Base-by-base conservation (phyloP, 2,797 vertebrate species). In the Myotis findleyi region DNA sequence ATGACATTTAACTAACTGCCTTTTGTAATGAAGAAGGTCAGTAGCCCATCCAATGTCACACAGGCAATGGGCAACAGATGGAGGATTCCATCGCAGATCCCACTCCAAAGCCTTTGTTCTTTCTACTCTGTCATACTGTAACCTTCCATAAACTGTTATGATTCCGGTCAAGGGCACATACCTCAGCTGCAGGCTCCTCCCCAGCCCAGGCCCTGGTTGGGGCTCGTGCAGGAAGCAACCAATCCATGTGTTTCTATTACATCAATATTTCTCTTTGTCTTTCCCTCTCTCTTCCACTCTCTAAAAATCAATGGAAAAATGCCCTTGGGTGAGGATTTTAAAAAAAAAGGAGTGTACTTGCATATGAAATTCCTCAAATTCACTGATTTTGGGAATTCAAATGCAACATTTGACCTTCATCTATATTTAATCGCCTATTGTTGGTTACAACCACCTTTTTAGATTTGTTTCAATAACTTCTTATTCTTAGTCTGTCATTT, bases 381-480 rank as follows among this genome's bases (percentile, higher is more conserved):
- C 47, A 51, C 71, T 91, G 82, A 16, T 12, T 76, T 93, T 81
- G 30, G 66, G 57, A 84, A 94, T 73, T 75, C 62, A 81, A 41
- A 30, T 49, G 83, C 25, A 81, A 41, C 64, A 36, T 83, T 96
- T 93, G 82, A 76, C 59, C 88, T 92, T 69, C 76, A 55, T 90
- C 71, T 94, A 3, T 87, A 87, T 82, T 82, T 81, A 44, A 47
- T 86, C 66, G 51, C 73, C 57, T 80, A 8, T 38, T 88, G 53
- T 92, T 92, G 18, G 4, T 87, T 80, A 73, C 18, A 84, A 59
- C 38, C 64, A 30, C 64, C 21, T 94, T 96, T 95, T 73, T 59
- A 82, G 69, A 72, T 90, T 93, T 82, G 9, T 94, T 92, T 90
- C 51, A 69, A 77, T 76, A 94, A 77, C 87, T 90, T 84, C 38